A percentile compares a stretch with the other conserved stretches of the same genome.
Conservation (phyloP, 1,140 invertebrate species). For the Orussus abietinus region DNA sequence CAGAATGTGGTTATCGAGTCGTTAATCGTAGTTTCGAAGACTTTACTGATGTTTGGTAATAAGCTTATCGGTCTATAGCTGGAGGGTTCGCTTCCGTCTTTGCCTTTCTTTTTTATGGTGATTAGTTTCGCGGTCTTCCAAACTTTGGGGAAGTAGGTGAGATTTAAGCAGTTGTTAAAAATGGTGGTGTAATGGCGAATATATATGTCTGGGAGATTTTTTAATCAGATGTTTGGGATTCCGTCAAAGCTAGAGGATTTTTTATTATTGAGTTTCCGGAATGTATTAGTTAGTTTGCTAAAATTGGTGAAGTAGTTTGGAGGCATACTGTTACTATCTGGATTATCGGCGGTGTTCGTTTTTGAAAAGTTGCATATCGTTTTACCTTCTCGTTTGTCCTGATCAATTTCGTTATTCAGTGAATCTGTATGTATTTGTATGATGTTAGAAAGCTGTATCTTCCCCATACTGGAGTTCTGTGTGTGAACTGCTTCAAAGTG, state of each 20-base stretch:
- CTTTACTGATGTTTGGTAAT: slow-evolving; percentile 24
- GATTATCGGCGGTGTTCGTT: not conserved
- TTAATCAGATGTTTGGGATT: slow-evolving; percentile 18
- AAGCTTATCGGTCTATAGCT: slow-evolving; percentile 36
- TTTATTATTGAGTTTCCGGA: slow-evolving; percentile 5
- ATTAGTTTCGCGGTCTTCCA: slow-evolving; percentile 18
- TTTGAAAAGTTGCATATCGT: not conserved
- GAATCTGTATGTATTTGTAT: not conserved
- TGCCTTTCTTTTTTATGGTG: not conserved
- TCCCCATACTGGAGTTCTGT: slow-evolving; percentile 1
- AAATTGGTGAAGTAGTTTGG: not conserved
- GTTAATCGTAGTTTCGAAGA: slow-evolving; percentile 23
- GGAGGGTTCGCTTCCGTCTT: not conserved
- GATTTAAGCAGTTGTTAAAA: slow-evolving; percentile 14
- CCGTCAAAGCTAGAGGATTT: slow-evolving; percentile 10
- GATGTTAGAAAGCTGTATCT: not conserved
- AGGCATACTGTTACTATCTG: not conserved
- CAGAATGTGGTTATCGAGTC: slow-evolving; percentile 1
- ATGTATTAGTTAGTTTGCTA: not conserved
- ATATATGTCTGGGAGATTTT: slow-evolving; percentile 10
- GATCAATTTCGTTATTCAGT: not conserved
- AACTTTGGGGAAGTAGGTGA: slow-evolving; percentile 14
- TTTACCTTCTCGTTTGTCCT: not conserved
- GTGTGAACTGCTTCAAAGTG: slow-evolving; percentile 8
- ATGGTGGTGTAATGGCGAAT: slow-evolving; percentile 8